Base-by-base conservation (phyloP, 2,888 invertebrate species). In the Amitus sp. region DNA sequence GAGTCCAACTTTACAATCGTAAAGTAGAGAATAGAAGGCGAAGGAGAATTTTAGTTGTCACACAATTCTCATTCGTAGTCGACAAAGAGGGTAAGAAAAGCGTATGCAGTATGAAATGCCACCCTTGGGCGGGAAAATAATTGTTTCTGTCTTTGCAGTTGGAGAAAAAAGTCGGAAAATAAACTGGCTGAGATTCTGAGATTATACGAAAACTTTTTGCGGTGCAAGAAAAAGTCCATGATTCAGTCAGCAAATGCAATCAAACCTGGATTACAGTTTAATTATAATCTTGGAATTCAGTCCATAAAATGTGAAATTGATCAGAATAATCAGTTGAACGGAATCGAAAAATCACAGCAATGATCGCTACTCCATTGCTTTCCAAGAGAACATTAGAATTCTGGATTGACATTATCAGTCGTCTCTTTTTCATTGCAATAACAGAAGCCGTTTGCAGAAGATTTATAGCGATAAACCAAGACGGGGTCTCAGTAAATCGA, bases 381-480 rank as follows among this genome's bases (percentile, higher is more conserved):
- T n/a, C n/a, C n/a, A n/a, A n/a, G n/a, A n/a, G n/a, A n/a, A n/a
- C n/a, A n/a, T n/a, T n/a, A 27, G 27, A 27, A 6, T 27, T 27
- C 27, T 9, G 4, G 27, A 27, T 27, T 27, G 27, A 27, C 9
- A 6, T n/a, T n/a, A 9, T 33, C n/a, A 15, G 15, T 13, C 15
- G 15, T 12, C 3, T 15, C 3, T 13, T 37, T 13, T 37, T 37
- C 13, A 15, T n/a, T 9, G 12, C 4, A 37, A 37, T 23, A 3
- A 7, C 23, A 7, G 7, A 37, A 37, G 15, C 15, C 3, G 15
- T 4, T 37, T 37, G 37, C 37, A 3, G 37, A 37, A 15, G 37
- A 37, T 37, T 37, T 37, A 15, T 12, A 13, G n/a, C 19, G 12
- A 47, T 33, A 47, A 47, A 34, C 45, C 37, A 27, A 39, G 48